Percentiles rank a stretch among this genome's conserved stretches.
phyloP scores from a whole-genome alignment of 2,888 invertebrate genomes.

The Thera obeliscata region DNA sequence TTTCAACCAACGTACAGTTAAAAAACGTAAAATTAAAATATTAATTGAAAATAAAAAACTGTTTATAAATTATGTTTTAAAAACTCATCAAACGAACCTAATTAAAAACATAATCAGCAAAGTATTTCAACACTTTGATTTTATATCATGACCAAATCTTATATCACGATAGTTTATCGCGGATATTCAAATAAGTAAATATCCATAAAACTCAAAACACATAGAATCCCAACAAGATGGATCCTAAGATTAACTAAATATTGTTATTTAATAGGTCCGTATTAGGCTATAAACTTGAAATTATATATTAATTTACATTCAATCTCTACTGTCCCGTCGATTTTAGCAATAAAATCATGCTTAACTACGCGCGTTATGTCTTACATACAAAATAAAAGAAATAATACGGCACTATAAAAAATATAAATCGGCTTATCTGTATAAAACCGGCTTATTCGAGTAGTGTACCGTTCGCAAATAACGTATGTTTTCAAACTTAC shows the following conservation, averaged over 20 bases:
- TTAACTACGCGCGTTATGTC: constrained; percentile 62
- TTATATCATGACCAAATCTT: constrained; percentile 23
- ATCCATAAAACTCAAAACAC: constrained; percentile 42
- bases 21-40: too few relatives aligned
- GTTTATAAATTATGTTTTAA: neutral
- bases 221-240: constrained; percentile 50
- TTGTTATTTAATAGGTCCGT: constrained; percentile 54
- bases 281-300: constrained; percentile 49
- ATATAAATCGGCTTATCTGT: constrained; percentile 83
- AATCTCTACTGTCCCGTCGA: constrained; percentile 60
- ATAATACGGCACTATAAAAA: constrained; percentile 77
- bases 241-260: constrained; percentile 54
- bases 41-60: too few relatives aligned
- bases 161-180: constrained; percentile 35
- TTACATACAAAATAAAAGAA: constrained; percentile 71
- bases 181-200: constrained; percentile 34
- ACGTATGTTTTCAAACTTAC: neutral
- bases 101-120: constrained; percentile 3
- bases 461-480: constrained; percentile 64
- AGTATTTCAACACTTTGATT: constrained; percentile 11
- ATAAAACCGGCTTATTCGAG: constrained; percentile 79
- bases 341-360: constrained; percentile 66
- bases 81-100: neutral
- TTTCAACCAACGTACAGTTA: too few relatives aligned
- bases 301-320: constrained; percentile 59